Base-by-base conservation (phyloP, 1,140 invertebrate genomes). In the Sitobion miscanthi region DNA sequence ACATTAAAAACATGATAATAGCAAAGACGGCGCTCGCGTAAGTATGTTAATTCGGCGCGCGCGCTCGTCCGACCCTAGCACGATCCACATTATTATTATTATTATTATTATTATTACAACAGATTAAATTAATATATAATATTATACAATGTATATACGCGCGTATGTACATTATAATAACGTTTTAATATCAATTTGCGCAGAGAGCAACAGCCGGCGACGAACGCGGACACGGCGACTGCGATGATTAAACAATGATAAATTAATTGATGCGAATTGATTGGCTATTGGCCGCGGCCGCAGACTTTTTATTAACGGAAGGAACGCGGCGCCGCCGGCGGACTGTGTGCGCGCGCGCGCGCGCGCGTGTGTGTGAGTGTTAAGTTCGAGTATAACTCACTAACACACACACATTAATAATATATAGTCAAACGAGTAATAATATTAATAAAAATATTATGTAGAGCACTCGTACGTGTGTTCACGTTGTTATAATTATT, bases 181-280 rank as follows among this genome's bases (percentile, higher is more conserved):
- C 25, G 42, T 45, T 87, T 87, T 87, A 87, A 47, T 88, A 88
- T 88, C 86, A 88, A 88, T 88, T 88, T 88, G 38, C 6, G 30
- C 47, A 35, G 47, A 87, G 83, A 30, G 42, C 25, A 47, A 49
- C n/a, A 47, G 45, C 11, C 30, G 30, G 25, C 30, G 86, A 87
- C 45, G 30, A 49, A n/a, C 30, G 47, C 38, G n/a, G 45, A 30
- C 2, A 49, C 30, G 17, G 38, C n/a, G 86, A 87, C 47, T 20
- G 52, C 30, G 49, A 89, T 57, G 88, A 89, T 89, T 89, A 89
- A 89, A 57, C 52, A 89, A 89, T 89, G 88, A 89, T 89, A 89
- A 89, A 89, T 89, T 89, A 89, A 89, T 54, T 54, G 87, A 89
- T 47, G 47, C 3, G 8, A 89, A 54, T 89, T 54, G 49, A 88